Percentiles rank a stretch among this genome's conserved stretches.
phyloP scores from a whole-genome alignment of 2,113 vertebrate species.

The Callipepla californica region DNA sequence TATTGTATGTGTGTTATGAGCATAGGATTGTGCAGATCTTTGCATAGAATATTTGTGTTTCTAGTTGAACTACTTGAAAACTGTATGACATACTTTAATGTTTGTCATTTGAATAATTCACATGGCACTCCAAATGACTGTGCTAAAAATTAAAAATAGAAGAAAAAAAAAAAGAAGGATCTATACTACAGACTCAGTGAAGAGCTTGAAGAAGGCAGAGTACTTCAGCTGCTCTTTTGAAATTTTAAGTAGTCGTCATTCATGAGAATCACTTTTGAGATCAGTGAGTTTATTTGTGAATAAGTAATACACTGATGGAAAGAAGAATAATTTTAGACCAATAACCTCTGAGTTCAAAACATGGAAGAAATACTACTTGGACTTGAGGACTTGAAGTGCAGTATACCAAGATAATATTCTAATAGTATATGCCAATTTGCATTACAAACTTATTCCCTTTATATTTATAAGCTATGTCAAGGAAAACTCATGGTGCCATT shows the following conservation, averaged over 20 bases:
- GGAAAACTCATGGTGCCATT: constrained; percentile 1
- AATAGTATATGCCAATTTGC: neutral
- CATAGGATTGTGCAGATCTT: neutral
- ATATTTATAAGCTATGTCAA: constrained; percentile 27
- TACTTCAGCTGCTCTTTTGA: neutral
- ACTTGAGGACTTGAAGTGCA: neutral
- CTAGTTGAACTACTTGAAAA: neutral
- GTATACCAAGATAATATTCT: neutral
- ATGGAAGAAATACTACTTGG: neutral
- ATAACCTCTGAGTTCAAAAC: neutral
- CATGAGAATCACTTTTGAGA: neutral
- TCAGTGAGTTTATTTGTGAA: neutral
- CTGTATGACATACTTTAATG: neutral
- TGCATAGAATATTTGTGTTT: neutral
- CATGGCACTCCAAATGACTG: neutral
- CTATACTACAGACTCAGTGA: neutral
- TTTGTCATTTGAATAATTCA: neutral
- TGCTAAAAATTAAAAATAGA: neutral
- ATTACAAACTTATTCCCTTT: constrained; percentile 19
- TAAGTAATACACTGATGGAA: accelerated
- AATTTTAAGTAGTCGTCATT: neutral
- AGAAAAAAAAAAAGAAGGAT: neutral
- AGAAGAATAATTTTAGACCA: neutral
- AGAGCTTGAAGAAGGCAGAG: neutral
- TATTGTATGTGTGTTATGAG: neutral